Conservation (phyloP, 2,888 invertebrate species). For the Tenthredo amoena region DNA sequence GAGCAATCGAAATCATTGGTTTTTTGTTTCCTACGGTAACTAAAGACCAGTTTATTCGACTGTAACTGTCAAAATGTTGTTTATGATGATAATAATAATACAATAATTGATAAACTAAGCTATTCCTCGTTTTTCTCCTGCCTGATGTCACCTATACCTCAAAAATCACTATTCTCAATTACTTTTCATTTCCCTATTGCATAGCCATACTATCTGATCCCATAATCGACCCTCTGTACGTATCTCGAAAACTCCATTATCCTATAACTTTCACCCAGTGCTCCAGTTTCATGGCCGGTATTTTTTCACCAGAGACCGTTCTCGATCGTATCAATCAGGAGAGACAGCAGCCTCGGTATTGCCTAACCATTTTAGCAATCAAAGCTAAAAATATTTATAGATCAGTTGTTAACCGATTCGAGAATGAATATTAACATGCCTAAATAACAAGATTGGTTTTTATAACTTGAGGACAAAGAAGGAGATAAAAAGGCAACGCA, state of each 20-base stretch:
- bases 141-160: neutral
- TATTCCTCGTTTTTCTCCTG: neutral
- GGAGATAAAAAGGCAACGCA: neutral
- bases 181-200: neutral
- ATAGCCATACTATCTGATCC: neutral
- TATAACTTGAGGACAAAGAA: neutral
- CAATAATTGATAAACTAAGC: constrained; percentile 12
- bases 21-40: neutral
- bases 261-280: constrained; percentile 33
- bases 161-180: neutral
- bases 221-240: neutral
- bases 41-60: neutral
- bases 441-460: neutral
- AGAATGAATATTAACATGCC: neutral
- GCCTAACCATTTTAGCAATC: constrained; percentile 15
- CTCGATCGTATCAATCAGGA: neutral
- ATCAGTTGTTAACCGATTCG: neutral
- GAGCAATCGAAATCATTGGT: constrained; percentile 9
- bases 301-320: neutral
- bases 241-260: neutral
- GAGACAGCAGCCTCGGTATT: neutral
- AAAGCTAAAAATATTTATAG: neutral
- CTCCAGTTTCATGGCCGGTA: constrained; percentile 39
- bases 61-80: neutral
- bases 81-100: neutral